Evolutionary conservation across 2,888 invertebrate species (phyloP).

Genomic region (Apoda limacodes): DNA sequence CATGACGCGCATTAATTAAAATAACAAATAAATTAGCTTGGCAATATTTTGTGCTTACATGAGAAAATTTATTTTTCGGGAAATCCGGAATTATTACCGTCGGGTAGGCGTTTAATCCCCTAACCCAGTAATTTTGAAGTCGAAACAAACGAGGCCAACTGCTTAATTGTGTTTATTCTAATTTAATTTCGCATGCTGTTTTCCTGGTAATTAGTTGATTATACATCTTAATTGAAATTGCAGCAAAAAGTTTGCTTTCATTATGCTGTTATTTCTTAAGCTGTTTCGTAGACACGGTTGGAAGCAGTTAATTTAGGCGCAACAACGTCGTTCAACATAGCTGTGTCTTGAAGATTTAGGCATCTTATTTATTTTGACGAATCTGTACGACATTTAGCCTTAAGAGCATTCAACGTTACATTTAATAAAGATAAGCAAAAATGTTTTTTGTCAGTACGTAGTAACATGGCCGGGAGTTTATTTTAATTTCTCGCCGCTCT

Average conservation of each 20-base stretch:
- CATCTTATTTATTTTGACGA: no score
- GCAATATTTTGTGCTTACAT: no score
- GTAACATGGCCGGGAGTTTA: conserved; percentile 17
- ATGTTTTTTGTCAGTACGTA: conserved; percentile 7
- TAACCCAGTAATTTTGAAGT: conserved; percentile 44
- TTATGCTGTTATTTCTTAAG: no score
- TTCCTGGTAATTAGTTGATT: conserved; percentile 25
- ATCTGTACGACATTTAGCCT: no score
- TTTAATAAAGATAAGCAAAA: conserved; percentile 26
- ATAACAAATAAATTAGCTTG: no score
- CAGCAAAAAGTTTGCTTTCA: no score
- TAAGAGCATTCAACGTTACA: conserved; percentile 33
- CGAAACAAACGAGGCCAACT: conserved; percentile 42
- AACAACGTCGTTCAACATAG: no score
- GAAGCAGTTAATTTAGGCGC: no score
- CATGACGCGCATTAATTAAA: no score
- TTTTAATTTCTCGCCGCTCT: conserved; percentile 26
- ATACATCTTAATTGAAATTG: no score
- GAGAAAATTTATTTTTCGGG: neutral
- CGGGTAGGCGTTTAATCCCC: conserved; percentile 35
- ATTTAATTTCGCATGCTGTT: conserved; percentile 47
- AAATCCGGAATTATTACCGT: conserved; percentile 41
- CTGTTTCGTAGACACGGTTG: no score
- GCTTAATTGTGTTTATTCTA: conserved; percentile 57
- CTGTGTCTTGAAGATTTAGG: no score